A percentile compares a stretch with the other conserved stretches of the same genome.
phyloP scores from a whole-genome alignment of 1,140 invertebrate species.

The Fopius arisanus region DNA sequence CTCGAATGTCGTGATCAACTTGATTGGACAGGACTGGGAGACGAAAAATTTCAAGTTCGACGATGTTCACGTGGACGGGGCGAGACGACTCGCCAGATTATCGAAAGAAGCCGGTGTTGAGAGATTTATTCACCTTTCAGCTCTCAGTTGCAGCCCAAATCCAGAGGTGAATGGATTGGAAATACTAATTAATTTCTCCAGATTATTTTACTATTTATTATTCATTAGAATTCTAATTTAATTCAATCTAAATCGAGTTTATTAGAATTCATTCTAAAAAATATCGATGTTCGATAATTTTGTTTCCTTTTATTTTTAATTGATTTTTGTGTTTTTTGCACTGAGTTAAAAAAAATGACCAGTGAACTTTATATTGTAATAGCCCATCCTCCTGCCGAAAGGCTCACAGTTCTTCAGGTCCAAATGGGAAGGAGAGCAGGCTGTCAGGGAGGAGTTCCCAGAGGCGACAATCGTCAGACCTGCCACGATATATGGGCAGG shows the following conservation, averaged over 20 bases:
- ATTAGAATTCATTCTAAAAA: too few species aligned
- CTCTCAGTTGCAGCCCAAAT: slow-evolving; percentile 74
- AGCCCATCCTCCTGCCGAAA: slow-evolving; percentile 63
- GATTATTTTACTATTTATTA: too few species aligned
- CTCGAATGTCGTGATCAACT: slow-evolving; percentile 97
- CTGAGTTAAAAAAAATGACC: too few species aligned
- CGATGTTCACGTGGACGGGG: slow-evolving; percentile 82
- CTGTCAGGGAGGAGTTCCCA: slow-evolving; percentile 93
- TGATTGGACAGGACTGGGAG: slow-evolving; percentile 91
- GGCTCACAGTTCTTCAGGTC: slow-evolving; percentile 77
- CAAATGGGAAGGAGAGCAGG: slow-evolving; percentile 86
- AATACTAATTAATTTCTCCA: not conserved
- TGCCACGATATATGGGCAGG: slow-evolving; percentile 87
- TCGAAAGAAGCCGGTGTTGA: slow-evolving; percentile 81
- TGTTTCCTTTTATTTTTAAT: slow-evolving; percentile 1
- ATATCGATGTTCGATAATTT: not conserved
- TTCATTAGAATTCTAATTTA: too few species aligned
- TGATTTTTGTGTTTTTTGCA: slow-evolving; percentile 28
- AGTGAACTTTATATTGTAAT: too few species aligned
- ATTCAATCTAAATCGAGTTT: too few species aligned
- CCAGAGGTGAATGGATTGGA: slow-evolving; percentile 65
- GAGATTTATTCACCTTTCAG: slow-evolving; percentile 85
- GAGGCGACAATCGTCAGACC: slow-evolving; percentile 94
- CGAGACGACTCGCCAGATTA: slow-evolving; percentile 78
- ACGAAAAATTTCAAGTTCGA: slow-evolving; percentile 88